Percentiles rank a stretch among this genome's conserved stretches.
These are phyloP conservation scores for Drosophila flavopinicola DNA, from an alignment of 2,888 invertebrate species.

Conservation along the genomic window DNA sequence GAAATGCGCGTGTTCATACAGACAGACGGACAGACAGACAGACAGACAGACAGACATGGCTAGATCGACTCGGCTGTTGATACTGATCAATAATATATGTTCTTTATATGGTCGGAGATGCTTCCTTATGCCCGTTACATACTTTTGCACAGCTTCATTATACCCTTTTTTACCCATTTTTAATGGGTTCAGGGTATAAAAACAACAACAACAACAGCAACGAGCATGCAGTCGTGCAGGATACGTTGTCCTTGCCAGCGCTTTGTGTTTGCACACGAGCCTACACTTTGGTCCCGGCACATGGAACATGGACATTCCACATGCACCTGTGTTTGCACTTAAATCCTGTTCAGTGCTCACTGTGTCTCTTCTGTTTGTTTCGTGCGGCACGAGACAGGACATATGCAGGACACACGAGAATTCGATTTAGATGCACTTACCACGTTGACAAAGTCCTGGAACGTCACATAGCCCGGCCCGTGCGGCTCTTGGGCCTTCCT, in stretches of 20 bases:
- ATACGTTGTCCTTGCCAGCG: slow-evolving; percentile 4
- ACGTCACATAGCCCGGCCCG: slow-evolving; percentile 90
- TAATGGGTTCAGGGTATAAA: too few relatives aligned
- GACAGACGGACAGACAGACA: too few relatives aligned
- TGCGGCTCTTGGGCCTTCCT: slow-evolving; percentile 87
- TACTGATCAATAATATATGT: too few relatives aligned
- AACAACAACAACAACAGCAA: background rate
- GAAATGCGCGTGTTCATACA: too few relatives aligned
- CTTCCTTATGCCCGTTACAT: too few relatives aligned
- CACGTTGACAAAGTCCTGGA: slow-evolving; percentile 97
- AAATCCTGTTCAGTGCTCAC: slow-evolving; percentile 38
- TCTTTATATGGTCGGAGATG: too few relatives aligned
- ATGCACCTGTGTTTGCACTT: slow-evolving; percentile 74
- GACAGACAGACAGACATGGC: too few relatives aligned
- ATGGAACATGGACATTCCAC: slow-evolving; percentile 20
- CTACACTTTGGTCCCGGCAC: slow-evolving; percentile 45
- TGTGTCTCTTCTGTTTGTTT: slow-evolving; percentile 27
- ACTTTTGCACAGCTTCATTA: too few relatives aligned
- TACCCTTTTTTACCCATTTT: too few relatives aligned
- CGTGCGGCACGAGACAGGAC: slow-evolving; percentile 45
- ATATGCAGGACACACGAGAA: slow-evolving; percentile 26
- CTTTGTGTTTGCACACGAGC: slow-evolving; percentile 70
- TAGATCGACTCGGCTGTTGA: too few relatives aligned
- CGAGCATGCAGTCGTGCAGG: slow-evolving; percentile 7
- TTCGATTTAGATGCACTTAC: slow-evolving; percentile 87